These are phyloP conservation scores for Pterophyllum scalare DNA, from an alignment of 2,113 vertebrate species.

Conservation along the genomic window DNA sequence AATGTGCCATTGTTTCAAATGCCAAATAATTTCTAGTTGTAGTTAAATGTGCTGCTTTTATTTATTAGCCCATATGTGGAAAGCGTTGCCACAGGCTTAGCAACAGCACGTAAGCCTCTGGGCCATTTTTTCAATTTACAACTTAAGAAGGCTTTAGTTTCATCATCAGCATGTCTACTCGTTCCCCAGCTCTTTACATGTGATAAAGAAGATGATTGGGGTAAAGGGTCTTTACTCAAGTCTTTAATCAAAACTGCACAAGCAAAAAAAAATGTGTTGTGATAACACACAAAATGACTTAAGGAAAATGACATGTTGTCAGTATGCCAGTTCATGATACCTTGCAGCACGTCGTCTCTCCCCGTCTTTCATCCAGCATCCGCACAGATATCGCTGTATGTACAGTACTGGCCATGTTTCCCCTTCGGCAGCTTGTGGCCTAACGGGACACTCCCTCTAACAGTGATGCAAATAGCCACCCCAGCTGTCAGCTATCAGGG, in stretches of 20 bases:
- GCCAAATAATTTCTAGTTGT: not conserved
- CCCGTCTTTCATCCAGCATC: not conserved
- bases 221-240: not conserved
- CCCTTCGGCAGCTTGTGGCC: slow-evolving; percentile 55
- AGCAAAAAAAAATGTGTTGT: not conserved
- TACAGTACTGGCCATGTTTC: slow-evolving; percentile 37
- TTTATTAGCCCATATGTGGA: not conserved
- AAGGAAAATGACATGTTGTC: not conserved
- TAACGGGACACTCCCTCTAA: slow-evolving; percentile 54
- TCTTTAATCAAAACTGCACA: not conserved
- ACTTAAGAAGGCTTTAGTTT: not conserved
- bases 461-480: slow-evolving; percentile 57
- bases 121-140: not conserved
- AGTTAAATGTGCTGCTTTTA: not conserved
- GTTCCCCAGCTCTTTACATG: not conserved
- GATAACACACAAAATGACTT: not conserved
- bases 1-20: not conserved
- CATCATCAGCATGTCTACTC: not conserved
- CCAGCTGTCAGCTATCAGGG: slow-evolving; percentile 71
- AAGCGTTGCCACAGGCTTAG: not conserved
- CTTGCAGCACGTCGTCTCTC: no score
- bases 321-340: not conserved
- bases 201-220: not conserved
- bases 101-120: not conserved
- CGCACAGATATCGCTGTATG: slow-evolving; percentile 34